Base-by-base conservation (phyloP, 1,140 invertebrate species). In the Grapholita molesta region DNA sequence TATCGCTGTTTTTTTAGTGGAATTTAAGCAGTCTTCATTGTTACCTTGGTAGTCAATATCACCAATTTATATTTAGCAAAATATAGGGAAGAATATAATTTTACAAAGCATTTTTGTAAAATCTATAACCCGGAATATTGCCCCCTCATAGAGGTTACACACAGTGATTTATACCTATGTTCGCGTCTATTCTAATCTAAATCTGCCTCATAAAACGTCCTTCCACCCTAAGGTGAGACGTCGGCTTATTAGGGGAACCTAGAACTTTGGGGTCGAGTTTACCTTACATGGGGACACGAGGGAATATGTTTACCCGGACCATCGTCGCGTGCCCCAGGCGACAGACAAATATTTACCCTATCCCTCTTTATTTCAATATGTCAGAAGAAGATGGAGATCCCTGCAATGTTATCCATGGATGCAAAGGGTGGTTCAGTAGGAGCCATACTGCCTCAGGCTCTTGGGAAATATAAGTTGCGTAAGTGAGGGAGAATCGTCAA, bases 201-300 rank as follows among this genome's bases (percentile, higher is more conserved):
- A 0, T 61, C 55, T 61, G 12, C 24, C 9, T 28, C 24, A 33
- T 55, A 73, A 66, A 70, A 76, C 77, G 66, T 70, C 74, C 74
- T 72, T 77, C 77, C 79, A 81, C 86, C 86, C 86, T 85, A 86
- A 89, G 87, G 88, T 89, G 86, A 86, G 80, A 86, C 82, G 73
- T 79, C 78, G 78, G 82, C 86, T 88, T 89, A 89, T 88, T 90
- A 89, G 84, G 87, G 87, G 88, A 85, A 87, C 83, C 87, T 83
- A 82, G 84, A 88, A 90, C 82, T 88, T 86, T 86, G 79, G 84
- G 88, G 86, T 84, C 77, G 81, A 81, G 78, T 85, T 85, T 81
- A 83, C 85, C 76, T 73, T 77, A 80, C 78, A 82, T 75, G 72
- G 77, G 80, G 79, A 76, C 77, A 76, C 78, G 78, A 61, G 75